Percentiles rank a stretch among this genome's conserved stretches.
Conservation (phyloP, 2,888 invertebrate species). For the Limenitis arthemis region DNA sequence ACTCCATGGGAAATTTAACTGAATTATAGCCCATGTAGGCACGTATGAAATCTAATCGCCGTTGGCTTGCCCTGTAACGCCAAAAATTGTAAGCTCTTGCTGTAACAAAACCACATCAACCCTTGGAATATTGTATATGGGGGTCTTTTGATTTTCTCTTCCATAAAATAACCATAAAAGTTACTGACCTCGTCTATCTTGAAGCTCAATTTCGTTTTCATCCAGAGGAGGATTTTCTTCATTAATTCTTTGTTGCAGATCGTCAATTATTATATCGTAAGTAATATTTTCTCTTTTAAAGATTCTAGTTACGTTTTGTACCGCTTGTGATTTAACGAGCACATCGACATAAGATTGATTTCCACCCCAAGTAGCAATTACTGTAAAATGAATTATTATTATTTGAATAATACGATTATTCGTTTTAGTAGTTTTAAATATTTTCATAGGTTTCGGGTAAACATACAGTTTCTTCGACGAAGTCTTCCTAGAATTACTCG, state of each 20-base stretch:
- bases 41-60: conserved; percentile 54
- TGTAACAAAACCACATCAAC: conserved; percentile 61
- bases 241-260: conserved; percentile 84
- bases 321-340: conserved; percentile 76
- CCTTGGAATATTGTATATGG: conserved; percentile 44
- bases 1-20: conserved; percentile 69
- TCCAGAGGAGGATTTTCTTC: conserved; percentile 83
- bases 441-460: neutral
- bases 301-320: conserved; percentile 74
- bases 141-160: neutral
- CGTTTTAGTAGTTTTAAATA: neutral
- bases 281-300: conserved; percentile 75
- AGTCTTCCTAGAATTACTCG: conserved; percentile 43
- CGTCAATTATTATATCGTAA: conserved; percentile 81
- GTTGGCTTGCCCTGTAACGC: conserved; percentile 67
- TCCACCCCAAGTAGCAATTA: conserved; percentile 77
- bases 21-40: conserved; percentile 70
- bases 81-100: conserved; percentile 72
- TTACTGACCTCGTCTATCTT: conserved; percentile 77
- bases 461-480: conserved; percentile 54
- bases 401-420: neutral
- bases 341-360: conserved; percentile 77
- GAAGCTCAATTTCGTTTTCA: conserved; percentile 76
- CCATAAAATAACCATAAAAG: neutral
- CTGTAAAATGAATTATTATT: conserved; percentile 40